Base-by-base conservation (phyloP, 1,140 invertebrate species). In the Armadillidium nasatum region DNA sequence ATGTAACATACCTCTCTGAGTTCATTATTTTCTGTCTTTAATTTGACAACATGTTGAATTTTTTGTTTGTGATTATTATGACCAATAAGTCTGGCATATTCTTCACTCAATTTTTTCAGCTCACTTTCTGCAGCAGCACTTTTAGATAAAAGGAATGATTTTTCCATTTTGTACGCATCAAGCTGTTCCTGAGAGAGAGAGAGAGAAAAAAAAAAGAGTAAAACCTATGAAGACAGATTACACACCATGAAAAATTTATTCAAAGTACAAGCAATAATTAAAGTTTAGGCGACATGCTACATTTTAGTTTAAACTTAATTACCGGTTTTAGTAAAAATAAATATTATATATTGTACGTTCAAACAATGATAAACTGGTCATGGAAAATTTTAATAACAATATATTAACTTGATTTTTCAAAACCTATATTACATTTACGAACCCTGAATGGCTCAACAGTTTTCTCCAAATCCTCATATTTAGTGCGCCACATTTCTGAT, bases 11-110 rank as follows among this genome's bases (percentile, higher is more conserved):
- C 88, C 86, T 88, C 85, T 83, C 87, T 87, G 50, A 89, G 79
- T 45, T 84, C 80, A 70, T 83, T 81, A 76, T 84, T 86, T 83
- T 90, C 89, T 19, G 87, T 85, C 83, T 90, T 91, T 45, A 91
- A 82, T 78, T 89, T 88, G 4, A 84, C 83, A 10, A 91, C 82
- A 77, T 91, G 88, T 76, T 89, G 89, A 44, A 91, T 89, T 82
- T 89, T 90, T 81, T 91, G 90, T 77, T 88, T 89, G 74, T 88
- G 87, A 82, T 91, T 91, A 75, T 90, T 88, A 81, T 91, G 89
- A 4, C 89, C 89, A 9, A 91, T 82, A 71, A 90, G 82, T 75
- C 88, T 86, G 0, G 88, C 88, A 82, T 90, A 90, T 80, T 90
- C 88, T 66, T 86, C 82, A 19, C 86, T 85, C 44, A 90, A 83